Evolutionary conservation across 2,797 vertebrate species (phyloP), one percentile per base, ranked within the genome.

Genomic region (Malacoraja senta): DNA sequence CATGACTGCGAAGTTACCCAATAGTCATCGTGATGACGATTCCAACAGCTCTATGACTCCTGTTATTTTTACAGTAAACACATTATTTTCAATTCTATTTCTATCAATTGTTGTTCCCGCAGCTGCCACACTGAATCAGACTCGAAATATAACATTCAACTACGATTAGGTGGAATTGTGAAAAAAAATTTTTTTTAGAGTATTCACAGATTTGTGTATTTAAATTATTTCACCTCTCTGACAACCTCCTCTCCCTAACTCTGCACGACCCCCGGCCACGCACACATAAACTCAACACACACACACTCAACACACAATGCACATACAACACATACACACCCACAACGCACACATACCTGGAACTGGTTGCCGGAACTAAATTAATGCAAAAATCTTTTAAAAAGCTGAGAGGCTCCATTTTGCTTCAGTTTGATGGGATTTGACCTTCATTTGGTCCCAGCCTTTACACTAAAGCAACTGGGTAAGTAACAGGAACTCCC

Each of bases 371-470:
- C 17, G 38, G n/a, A 92, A 76, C 29, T 92, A 74, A 72, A 38
- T 76, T 74, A 53, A 74, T 19, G 26, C 21, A 74, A 91, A 71
- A 91, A 3, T 4, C 3, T 44, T 12, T 6, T 6, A 91, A 91
- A 88, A 8, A 26, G 35, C 35, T 44, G 71, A 91, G 35, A 21
- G 19, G 88, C 32, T 71, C 35, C 26, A 19, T 38, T 26, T 91
- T 91, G 68, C 53, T 74, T 91, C 71, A 91, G 24, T 91, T 53
- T 72, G 38, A 74, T 29, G 44, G 38, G 35, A 91, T 74, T 91
- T 74, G 35, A 74, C 38, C 68, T 91, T 35, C 90, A 92, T 44
- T 74, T 53, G 71, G 4, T 58, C 76, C 19, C 68, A 53, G 24
- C 72, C 90, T 58, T 76, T 92, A 26, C 3, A 29, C 21, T 26